A percentile compares a stretch with the other conserved stretches of the same genome.
Evolutionary conservation across 2,113 vertebrate genomes (phyloP).

Genomic region (Egretta garzetta): DNA sequence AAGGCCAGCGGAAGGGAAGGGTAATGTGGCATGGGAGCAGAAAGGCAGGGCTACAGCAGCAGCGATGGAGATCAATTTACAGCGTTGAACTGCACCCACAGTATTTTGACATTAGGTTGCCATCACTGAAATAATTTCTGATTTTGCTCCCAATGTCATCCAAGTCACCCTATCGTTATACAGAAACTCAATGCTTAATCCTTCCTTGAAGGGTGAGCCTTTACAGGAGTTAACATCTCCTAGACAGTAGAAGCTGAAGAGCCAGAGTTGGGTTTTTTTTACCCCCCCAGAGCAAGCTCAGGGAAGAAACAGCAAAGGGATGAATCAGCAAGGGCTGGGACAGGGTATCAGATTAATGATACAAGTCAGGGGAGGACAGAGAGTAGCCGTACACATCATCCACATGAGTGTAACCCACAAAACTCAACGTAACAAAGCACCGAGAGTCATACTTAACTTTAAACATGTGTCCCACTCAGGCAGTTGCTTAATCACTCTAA

Average conservation of each 20-base stretch:
- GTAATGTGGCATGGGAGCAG: accelerated
- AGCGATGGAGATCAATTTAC: not conserved
- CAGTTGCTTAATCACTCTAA: not conserved
- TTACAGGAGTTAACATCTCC: accelerated
- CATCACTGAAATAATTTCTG: not conserved
- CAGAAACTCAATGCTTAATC: not conserved
- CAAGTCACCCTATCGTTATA: not conserved
- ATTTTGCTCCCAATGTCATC: not conserved
- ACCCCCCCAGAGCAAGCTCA: not conserved
- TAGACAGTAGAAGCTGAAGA: not conserved
- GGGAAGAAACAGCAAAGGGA: not conserved
- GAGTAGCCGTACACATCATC: not conserved
- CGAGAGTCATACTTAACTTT: not conserved
- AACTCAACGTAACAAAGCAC: not conserved
- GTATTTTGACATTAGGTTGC: not conserved
- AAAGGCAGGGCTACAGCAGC: not conserved
- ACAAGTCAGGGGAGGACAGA: not conserved
- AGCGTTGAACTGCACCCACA: accelerated
- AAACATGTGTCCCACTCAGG: not conserved
- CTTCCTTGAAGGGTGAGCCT: not conserved
- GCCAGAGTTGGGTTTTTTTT: not conserved
- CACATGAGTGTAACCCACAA: not conserved
- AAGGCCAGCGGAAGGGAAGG: not conserved
- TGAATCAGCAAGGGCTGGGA: not conserved
- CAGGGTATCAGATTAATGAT: not conserved